Conservation (phyloP, 2,113 vertebrate species). For the Chinchilla lanigera region DNA sequence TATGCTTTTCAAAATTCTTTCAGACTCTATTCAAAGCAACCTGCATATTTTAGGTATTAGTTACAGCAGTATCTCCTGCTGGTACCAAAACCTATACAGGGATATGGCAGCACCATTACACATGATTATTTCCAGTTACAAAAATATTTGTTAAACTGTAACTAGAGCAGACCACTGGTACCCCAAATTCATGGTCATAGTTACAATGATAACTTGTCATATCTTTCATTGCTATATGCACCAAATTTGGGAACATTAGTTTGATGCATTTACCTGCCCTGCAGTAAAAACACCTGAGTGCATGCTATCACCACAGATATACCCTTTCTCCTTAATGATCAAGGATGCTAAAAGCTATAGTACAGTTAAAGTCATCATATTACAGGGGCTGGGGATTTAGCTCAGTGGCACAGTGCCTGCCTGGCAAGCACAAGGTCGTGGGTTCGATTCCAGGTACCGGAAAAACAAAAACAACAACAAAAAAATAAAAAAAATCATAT, state of each 20-base stretch:
- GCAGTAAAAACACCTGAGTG: slow-evolving; percentile 11
- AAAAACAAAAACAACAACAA: too few species aligned
- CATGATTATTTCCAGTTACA: slow-evolving; percentile 19
- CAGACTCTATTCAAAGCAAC: neutral
- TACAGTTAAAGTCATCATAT: neutral
- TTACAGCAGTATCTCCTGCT: neutral
- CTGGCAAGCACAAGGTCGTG: too few species aligned
- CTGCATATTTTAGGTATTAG: neutral
- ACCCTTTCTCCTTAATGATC: neutral
- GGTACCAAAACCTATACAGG: neutral
- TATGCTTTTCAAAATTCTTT: slow-evolving; percentile 13
- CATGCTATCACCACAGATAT: neutral
- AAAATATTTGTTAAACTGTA: neutral
- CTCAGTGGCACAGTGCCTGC: too few species aligned
- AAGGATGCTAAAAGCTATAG: neutral
- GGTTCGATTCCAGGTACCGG: too few species aligned
- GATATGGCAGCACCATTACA: neutral
- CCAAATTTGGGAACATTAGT: neutral
- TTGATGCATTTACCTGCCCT: neutral
- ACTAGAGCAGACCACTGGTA: neutral
- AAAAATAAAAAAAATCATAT: too few species aligned
- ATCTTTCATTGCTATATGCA: neutral
- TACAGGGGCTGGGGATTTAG: too few species aligned
- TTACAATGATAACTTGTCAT: neutral
- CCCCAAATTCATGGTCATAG: neutral